These are phyloP conservation scores for Chrysaora quinquecirrha DNA, from an alignment of 30 jellyfish, hydroid and myxozoan genomes.

Conservation along the genomic window DNA sequence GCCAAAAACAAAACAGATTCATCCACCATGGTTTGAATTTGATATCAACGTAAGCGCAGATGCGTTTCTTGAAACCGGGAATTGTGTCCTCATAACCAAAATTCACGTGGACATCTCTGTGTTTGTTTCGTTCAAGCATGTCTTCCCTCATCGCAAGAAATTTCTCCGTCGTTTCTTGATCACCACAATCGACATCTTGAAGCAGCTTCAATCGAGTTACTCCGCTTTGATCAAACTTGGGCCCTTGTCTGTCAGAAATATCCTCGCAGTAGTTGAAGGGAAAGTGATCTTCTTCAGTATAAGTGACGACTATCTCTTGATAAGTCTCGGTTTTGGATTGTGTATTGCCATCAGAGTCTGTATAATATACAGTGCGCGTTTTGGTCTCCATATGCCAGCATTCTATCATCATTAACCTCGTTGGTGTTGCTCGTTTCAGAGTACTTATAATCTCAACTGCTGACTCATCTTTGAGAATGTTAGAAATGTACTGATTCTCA, in stretches of 20 bases:
- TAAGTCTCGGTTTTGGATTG: slow-evolving; percentile 48
- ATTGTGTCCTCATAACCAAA: background rate
- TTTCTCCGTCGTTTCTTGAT: slow-evolving; percentile 39
- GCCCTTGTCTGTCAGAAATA: slow-evolving; percentile 38
- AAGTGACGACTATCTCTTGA: slow-evolving; percentile 45
- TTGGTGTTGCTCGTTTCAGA: slow-evolving; percentile 7
- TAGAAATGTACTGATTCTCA: slow-evolving; percentile 28
- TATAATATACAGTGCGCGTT: slow-evolving; percentile 27
- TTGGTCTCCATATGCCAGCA: slow-evolving; percentile 71
- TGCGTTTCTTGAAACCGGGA: slow-evolving; percentile 53
- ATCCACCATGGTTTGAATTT: slow-evolving; percentile 45
- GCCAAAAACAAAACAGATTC: slow-evolving; percentile 39
- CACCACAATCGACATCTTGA: slow-evolving; percentile 49
- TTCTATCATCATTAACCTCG: slow-evolving; percentile 2
- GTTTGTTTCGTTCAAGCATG: slow-evolving; percentile 43
- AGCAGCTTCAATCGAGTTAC: slow-evolving; percentile 43
- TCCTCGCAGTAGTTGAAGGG: slow-evolving; percentile 19
- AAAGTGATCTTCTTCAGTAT: slow-evolving; percentile 25
- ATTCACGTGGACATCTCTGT: slow-evolving; percentile 31
- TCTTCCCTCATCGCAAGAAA: slow-evolving; percentile 20
- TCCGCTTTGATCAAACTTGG: slow-evolving; percentile 2
- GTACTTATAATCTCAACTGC: slow-evolving; percentile 19
- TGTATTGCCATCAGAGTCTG: slow-evolving; percentile 60
- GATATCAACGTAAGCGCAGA: slow-evolving; percentile 42
- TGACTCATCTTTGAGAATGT: slow-evolving; percentile 7